Conservation (phyloP, 2,113 vertebrate species). For the Thomomys bottae region DNA sequence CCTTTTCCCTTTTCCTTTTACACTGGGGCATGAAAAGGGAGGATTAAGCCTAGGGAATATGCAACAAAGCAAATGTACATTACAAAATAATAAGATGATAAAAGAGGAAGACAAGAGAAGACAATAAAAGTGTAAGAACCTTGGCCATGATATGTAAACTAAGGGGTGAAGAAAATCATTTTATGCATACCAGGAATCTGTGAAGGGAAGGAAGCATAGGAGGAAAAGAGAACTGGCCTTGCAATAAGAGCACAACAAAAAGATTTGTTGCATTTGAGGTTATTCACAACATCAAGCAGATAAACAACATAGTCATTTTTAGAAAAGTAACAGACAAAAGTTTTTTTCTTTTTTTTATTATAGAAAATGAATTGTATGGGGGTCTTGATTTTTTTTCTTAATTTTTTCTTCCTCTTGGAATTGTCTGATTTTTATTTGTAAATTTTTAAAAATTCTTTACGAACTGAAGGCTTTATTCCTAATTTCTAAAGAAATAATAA, state of each 20-base stretch:
- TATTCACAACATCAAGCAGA: neutral
- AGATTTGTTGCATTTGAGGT: neutral
- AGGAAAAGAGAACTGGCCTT: neutral
- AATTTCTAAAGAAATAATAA: neutral
- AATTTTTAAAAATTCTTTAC: slow-evolving; percentile 21
- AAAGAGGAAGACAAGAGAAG: neutral
- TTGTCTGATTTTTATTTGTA: neutral
- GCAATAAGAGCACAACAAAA: neutral
- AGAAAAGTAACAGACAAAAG: neutral
- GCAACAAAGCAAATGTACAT: neutral
- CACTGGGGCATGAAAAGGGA: neutral
- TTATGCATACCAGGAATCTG: neutral
- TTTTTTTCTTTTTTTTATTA: neutral
- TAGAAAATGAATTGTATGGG: neutral
- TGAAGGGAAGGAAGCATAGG: neutral
- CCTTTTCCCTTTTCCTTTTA: neutral
- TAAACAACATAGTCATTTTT: neutral
- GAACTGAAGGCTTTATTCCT: slow-evolving; percentile 3
- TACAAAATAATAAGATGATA: neutral
- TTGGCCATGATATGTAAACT: neutral
- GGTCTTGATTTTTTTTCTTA: slow-evolving; percentile 4
- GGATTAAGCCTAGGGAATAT: neutral
- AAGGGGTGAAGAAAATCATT: neutral
- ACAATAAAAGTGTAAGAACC: neutral
- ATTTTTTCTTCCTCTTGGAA: neutral